These are phyloP conservation scores for Uropetala carovei DNA, from an alignment of 2,888 invertebrate species.

Conservation along the genomic window DNA sequence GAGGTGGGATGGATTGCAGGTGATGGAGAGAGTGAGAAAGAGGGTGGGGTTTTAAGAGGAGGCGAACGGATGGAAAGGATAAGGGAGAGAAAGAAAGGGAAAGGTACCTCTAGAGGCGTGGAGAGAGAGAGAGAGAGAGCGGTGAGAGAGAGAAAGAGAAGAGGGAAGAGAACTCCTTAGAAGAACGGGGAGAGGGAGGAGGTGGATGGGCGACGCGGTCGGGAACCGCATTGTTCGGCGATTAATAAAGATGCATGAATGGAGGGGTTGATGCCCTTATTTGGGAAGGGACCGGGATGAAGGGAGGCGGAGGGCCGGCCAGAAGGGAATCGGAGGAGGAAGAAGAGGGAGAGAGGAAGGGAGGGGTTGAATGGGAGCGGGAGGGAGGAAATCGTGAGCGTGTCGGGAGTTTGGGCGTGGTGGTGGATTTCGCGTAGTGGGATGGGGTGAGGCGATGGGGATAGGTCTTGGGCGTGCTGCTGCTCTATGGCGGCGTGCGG, in stretches of 20 bases:
- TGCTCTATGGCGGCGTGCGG: no score
- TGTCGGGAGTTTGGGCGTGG: not conserved
- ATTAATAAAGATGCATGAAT: constrained; percentile 55
- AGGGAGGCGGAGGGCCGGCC: not conserved
- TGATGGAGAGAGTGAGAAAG: not conserved
- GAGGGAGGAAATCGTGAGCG: not conserved
- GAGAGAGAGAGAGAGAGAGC: not conserved
- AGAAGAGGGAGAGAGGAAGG: not conserved
- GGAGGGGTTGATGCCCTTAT: constrained; percentile 5
- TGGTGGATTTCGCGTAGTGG: not conserved
- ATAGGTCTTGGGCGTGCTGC: no score
- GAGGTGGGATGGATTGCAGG: not conserved
- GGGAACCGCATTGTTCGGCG: constrained; percentile 45
- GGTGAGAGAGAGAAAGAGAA: not conserved
- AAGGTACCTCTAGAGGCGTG: not conserved
- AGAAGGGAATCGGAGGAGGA: no score
- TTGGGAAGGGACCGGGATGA: not conserved
- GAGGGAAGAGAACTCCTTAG: not conserved
- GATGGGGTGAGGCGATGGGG: not conserved
- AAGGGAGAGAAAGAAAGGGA: not conserved
- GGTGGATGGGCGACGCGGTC: not conserved
- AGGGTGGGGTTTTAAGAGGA: not conserved
- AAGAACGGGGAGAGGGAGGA: not conserved
- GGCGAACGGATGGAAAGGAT: not conserved
- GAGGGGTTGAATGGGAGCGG: not conserved